Evolutionary conservation across 2,888 invertebrate species (phyloP), one percentile per base, ranked within the genome.

Genomic region (Dermolepida albohirtum): DNA sequence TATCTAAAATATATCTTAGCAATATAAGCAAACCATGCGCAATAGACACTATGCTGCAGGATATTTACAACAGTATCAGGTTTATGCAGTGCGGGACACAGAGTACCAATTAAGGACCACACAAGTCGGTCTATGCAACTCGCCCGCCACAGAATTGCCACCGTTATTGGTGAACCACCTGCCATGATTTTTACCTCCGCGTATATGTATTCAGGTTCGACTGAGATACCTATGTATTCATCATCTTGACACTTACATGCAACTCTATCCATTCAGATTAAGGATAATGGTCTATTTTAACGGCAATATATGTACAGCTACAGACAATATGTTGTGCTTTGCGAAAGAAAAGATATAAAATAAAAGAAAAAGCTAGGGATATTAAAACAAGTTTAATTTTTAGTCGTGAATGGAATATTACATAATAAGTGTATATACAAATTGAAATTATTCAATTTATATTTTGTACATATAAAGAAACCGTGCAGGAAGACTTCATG

Each of bases 71-170:
- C 50, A 40, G 64, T 49, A 47, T 47, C 55, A 47, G 39, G 59
- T 44, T 47, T 29, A 14, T 47, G 11, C 34, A 16, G 14, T 12
- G 34, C 22, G 27, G 54, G 39, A 4, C 50, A 1, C 39, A 64
- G 64, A 39, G 65, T 59, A 67, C 64, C 67, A 69, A 70, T 69
- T 67, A 70, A 47, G 70, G 73, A 71, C 73, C 73, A 73, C 73
- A 72, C 72, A 71, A 29, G 71, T 54, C 22, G 71, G 40, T 40
- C 66, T 39, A 71, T 43, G 11, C 52, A 17, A 67, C 50, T 50
- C 50, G 62, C 43, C 41, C 62, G 27, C 43, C 14, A 55, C 29
- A 44, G 64, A 67, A 57, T 70, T 52, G 67, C 64, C 65, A 65
- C 63, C 49, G 68, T 62, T 47, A 68, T 54, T 43, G 70, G 63